These are phyloP conservation scores for Tetanocera ferruginea DNA, from an alignment of 2,888 invertebrate species.

Conservation along the genomic window DNA sequence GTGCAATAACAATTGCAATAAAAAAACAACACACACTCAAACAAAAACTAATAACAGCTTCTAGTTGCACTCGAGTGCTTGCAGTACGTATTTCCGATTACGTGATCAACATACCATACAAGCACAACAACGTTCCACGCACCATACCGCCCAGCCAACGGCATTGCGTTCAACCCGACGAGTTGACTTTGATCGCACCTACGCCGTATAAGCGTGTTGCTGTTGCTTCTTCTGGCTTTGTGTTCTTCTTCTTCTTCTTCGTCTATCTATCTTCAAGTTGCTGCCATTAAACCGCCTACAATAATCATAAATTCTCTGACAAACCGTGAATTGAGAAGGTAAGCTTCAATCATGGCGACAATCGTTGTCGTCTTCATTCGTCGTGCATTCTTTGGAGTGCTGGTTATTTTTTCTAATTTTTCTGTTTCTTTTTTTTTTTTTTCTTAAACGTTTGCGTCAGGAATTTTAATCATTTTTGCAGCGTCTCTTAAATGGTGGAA, in stretches of 20 bases:
- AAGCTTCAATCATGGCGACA: constrained; percentile 22
- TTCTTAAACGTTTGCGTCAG: neutral
- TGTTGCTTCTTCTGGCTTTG: neutral
- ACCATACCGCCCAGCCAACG: neutral
- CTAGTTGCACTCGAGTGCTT: neutral
- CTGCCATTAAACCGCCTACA: constrained; percentile 28
- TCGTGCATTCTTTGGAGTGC: neutral
- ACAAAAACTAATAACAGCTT: constrained; percentile 5
- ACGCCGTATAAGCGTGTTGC: neutral
- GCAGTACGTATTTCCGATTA: constrained; percentile 30
- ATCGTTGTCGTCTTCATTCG: neutral
- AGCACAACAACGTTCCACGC: neutral
- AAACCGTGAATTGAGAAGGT: constrained; percentile 22
- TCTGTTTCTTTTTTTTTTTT: neutral
- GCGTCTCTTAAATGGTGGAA: neutral
- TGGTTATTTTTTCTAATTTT: neutral
- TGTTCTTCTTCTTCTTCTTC: constrained; percentile 1
- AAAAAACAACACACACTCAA: neutral
- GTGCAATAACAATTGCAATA: neutral
- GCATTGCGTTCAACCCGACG: neutral
- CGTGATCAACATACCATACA: constrained; percentile 26
- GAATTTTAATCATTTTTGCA: constrained; percentile 22
- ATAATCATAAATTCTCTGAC: constrained; percentile 33
- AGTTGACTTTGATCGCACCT: constrained; percentile 15
- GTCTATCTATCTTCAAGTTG: neutral